Percentiles rank a stretch among this genome's conserved stretches.
Conservation (phyloP, 37 sponge, comb jelly and placozoan species). For the Axinella damicornis region DNA sequence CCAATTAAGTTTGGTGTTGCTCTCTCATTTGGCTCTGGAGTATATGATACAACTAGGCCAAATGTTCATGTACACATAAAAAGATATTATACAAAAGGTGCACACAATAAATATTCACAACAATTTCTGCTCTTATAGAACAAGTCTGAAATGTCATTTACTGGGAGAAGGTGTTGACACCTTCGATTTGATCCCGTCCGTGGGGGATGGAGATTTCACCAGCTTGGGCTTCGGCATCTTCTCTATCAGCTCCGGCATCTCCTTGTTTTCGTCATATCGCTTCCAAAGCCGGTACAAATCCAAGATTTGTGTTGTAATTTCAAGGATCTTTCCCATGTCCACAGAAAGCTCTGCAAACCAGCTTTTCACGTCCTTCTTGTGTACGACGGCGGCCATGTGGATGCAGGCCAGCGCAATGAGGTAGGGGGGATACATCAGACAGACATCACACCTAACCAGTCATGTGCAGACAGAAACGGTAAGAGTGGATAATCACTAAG, state of each 20-base stretch:
- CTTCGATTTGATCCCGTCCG: conserved; percentile 27
- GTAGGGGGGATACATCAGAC: conserved; percentile 93
- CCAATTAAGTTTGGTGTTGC: too few relatives aligned
- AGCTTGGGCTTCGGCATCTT: conserved; percentile 83
- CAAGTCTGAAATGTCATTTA: conserved; percentile 9
- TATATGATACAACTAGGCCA: too few relatives aligned
- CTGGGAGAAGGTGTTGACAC: conserved; percentile 58
- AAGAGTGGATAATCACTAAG: too few relatives aligned
- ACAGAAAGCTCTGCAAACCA: conserved; percentile 94
- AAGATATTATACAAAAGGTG: too few relatives aligned
- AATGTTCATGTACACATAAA: too few relatives aligned
- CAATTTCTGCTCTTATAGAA: too few relatives aligned
- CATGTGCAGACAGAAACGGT: too few relatives aligned
- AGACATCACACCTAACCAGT: conserved; percentile 74
- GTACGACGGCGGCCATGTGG: conserved; percentile 96
- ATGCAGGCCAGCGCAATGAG: conserved; percentile 93
- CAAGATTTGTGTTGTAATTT: conserved; percentile 88
- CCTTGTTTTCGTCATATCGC: conserved; percentile 93
- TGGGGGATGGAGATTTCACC: conserved; percentile 55
- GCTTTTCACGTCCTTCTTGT: conserved; percentile 90
- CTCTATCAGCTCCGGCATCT: conserved; percentile 79
- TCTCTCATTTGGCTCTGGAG: too few relatives aligned
- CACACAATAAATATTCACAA: too few relatives aligned
- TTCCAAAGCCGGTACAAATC: conserved; percentile 95
- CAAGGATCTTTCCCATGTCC: conserved; percentile 85